Evolutionary conservation across 2,888 invertebrate species (phyloP), one percentile per base, ranked within the genome.

Genomic region (Lasioglossum lativentre): DNA sequence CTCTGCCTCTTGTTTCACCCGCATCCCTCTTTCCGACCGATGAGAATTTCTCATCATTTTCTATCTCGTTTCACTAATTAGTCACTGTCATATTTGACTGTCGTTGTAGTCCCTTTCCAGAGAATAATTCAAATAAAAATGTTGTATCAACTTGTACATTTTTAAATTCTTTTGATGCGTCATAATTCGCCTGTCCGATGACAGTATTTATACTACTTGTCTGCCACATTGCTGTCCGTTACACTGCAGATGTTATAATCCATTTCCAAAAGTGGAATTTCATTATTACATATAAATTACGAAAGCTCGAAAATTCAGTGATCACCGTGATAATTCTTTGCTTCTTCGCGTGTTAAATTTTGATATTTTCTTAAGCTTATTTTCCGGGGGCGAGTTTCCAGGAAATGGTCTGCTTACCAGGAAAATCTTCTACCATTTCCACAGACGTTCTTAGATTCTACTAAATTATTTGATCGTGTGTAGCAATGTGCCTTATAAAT

Each of bases 141-240:
- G 4, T 27, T 4, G 1, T 16, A 12, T 27, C n/a, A n/a, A 27
- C 1, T 4, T 4, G 12, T n/a, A 0, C n/a, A 34, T 34, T 23
- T 52, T 4, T 14, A 2, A 4, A 16, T 27, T 27, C 16, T 5
- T 59, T 59, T 30, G 0, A 27, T 30, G 14, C 27, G 12, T 27
- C 14, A 1, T 8, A 10, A 0, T 10, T 59, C 27, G n/a, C 59
- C 8, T 59, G n/a, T 4, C 4, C n/a, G 27, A 27, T 4, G 12
- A 59, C 27, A 59, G n/a, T 27, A 59, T 47, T 47, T 23, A 47
- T 47, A 47, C 23, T 23, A 47, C 47, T 47, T 2, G 47, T 23
- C 47, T 23, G 47, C 5, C 19, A 19, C 45, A 19, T 14, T 1
- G 16, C 47, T 6, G 47, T 47, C 47, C 2, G 47, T 23, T 23